Conservation (phyloP, 2,797 vertebrate genomes). For the Sorex maritimensis region DNA sequence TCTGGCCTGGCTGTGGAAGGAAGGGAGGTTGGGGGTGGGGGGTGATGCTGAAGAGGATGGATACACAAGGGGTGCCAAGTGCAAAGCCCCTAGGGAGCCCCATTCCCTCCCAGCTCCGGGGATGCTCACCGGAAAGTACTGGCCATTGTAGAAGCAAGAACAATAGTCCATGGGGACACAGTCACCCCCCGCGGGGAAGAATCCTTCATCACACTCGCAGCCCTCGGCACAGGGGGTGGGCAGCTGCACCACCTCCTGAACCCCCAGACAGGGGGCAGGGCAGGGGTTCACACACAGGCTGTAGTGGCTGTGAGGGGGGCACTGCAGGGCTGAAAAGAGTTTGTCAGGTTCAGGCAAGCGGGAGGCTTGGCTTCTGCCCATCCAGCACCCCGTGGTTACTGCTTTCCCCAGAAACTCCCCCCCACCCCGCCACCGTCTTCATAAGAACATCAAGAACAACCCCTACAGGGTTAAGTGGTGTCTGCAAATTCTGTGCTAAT, state of each 20-base stretch:
- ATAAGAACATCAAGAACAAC: not conserved
- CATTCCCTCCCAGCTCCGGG: not conserved
- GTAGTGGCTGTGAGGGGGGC: conserved; percentile 91
- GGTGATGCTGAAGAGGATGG: not conserved
- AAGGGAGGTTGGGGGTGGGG: not conserved
- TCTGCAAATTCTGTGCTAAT: not conserved
- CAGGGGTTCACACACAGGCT: conserved; percentile 89
- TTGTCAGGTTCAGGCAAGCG: not conserved
- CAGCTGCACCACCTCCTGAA: conserved; percentile 84
- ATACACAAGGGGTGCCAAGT: too few relatives aligned
- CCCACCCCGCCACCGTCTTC: not conserved
- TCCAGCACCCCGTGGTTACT: not conserved
- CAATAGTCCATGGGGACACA: conserved; percentile 88
- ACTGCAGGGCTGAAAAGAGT: conserved; percentile 88
- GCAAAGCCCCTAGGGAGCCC: too few relatives aligned
- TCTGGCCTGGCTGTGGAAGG: conserved; percentile 40
- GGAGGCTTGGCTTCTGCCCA: not conserved
- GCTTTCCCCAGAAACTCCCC: not conserved
- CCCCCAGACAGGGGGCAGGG: conserved; percentile 86
- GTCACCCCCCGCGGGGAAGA: conserved; percentile 88
- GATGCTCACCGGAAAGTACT: conserved; percentile 88
- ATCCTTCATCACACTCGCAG: conserved; percentile 91
- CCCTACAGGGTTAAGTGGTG: not conserved
- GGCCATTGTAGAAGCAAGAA: conserved; percentile 90
- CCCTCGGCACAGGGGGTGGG: conserved; percentile 89